Evolutionary conservation across 2,113 vertebrate species (phyloP).

Genomic region (Arothron firmamentum): DNA sequence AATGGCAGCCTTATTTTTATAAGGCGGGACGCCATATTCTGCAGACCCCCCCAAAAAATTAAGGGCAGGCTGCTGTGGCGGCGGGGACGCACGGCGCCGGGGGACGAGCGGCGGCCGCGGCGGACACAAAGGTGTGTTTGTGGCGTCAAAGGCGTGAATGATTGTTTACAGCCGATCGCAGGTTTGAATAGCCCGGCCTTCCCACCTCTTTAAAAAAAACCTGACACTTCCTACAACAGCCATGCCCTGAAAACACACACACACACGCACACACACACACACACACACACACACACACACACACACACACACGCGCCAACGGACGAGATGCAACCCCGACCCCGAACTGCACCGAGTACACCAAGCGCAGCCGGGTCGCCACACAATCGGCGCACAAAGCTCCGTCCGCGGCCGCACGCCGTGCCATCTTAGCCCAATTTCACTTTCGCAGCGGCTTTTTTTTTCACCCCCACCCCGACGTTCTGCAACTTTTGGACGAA

Average conservation of each 20-base stretch:
- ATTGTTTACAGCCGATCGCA: conserved; percentile 85
- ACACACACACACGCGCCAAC: conserved; percentile 54
- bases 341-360: conserved; percentile 21
- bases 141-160: conserved; percentile 80
- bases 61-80: conserved; percentile 37
- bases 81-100: conserved; percentile 12
- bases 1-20: conserved; percentile 97
- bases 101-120: conserved; percentile 37
- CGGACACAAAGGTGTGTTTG: conserved; percentile 69
- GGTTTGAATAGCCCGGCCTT: conserved; percentile 92
- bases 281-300: background rate
- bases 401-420: conserved; percentile 15
- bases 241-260: conserved; percentile 67
- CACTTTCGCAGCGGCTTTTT: conserved; percentile 56
- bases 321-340: conserved; percentile 47
- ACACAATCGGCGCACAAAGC: conserved; percentile 12
- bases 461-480: conserved; percentile 29
- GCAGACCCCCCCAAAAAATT: conserved; percentile 79
- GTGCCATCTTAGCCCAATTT: conserved; percentile 44
- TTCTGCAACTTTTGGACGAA: conserved; percentile 75
- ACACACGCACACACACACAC: conserved; percentile 10
- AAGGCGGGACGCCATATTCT: conserved; percentile 95
- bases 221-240: conserved; percentile 83
- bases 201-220: conserved; percentile 61
- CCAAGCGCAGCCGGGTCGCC: conserved; percentile 9